A percentile compares a stretch with the other conserved stretches of the same genome.
phyloP scores from a whole-genome alignment of 1,140 invertebrate species.

The Formica exsecta region DNA sequence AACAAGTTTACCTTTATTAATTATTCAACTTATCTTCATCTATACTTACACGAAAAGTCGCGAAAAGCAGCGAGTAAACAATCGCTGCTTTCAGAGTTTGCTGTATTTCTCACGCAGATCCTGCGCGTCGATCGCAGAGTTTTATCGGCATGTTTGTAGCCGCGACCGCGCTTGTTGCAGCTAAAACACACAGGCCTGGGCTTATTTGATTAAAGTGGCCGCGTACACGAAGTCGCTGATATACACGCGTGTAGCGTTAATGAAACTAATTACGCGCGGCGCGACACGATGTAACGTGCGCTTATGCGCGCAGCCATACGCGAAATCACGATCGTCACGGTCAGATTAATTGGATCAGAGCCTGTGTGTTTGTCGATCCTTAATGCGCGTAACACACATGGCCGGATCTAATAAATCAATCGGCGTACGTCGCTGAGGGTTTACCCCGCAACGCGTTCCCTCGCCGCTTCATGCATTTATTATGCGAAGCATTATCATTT shows the following conservation, averaged over 20 bases:
- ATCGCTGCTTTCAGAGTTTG: neutral
- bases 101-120: neutral
- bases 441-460: neutral
- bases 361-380: conserved; percentile 63
- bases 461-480: conserved; percentile 50
- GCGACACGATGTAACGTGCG: conserved; percentile 53
- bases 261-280: conserved; percentile 71
- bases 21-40: neutral
- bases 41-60: too few relatives aligned
- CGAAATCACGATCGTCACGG: conserved; percentile 66
- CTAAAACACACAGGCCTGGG: neutral
- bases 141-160: conserved; percentile 33
- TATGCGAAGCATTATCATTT: conserved; percentile 59
- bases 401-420: conserved; percentile 71
- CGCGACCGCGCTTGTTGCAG: neutral
- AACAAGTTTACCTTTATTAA: conserved; percentile 22
- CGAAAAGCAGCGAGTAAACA: neutral
- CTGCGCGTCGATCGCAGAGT: neutral
- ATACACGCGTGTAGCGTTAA: conserved; percentile 52
- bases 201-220: conserved; percentile 63
- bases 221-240: conserved; percentile 4
- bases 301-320: conserved; percentile 59
- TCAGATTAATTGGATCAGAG: conserved; percentile 71
- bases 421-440: conserved; percentile 46
- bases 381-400: conserved; percentile 61